Evolutionary conservation across 2,888 invertebrate genomes (phyloP).

Genomic region (Melanostoma scalare): DNA sequence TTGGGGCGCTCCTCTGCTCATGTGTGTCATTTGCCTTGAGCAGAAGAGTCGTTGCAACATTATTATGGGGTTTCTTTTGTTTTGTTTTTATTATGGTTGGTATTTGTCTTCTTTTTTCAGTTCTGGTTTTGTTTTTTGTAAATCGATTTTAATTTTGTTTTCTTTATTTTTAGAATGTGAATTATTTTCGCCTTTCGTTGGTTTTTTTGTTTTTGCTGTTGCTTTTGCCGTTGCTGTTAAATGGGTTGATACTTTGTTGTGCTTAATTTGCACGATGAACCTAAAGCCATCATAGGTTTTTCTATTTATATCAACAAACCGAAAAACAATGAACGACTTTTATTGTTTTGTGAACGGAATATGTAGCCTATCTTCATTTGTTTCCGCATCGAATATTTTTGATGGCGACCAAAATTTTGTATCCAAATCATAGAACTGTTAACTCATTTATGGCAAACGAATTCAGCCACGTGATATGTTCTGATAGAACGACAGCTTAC

Average conservation of each 20-base stretch:
- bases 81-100: slow-evolving; percentile 26
- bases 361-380: too few relatives aligned
- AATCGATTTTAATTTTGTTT: slow-evolving; percentile 65
- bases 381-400: too few relatives aligned
- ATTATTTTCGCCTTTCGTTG: slow-evolving; percentile 22
- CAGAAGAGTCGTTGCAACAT: slow-evolving; percentile 38
- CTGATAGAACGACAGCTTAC: too few relatives aligned
- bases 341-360: too few relatives aligned
- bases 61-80: slow-evolving; percentile 39
- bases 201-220: slow-evolving; percentile 6
- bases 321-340: too few relatives aligned
- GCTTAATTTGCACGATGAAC: not conserved
- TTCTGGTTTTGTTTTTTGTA: slow-evolving; percentile 27
- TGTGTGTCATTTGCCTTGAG: slow-evolving; percentile 33
- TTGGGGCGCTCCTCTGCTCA: slow-evolving; percentile 8
- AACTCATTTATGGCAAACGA: too few relatives aligned
- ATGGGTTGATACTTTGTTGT: slow-evolving; percentile 1
- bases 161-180: slow-evolving; percentile 63
- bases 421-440: too few relatives aligned
- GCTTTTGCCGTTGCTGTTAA: slow-evolving; percentile 2
- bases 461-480: too few relatives aligned
- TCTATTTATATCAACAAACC: too few relatives aligned
- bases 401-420: too few relatives aligned
- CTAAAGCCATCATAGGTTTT: too few relatives aligned
- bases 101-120: slow-evolving; percentile 6